Conservation (phyloP, 2,888 invertebrate genomes). For the Yponomeuta malinellus region DNA sequence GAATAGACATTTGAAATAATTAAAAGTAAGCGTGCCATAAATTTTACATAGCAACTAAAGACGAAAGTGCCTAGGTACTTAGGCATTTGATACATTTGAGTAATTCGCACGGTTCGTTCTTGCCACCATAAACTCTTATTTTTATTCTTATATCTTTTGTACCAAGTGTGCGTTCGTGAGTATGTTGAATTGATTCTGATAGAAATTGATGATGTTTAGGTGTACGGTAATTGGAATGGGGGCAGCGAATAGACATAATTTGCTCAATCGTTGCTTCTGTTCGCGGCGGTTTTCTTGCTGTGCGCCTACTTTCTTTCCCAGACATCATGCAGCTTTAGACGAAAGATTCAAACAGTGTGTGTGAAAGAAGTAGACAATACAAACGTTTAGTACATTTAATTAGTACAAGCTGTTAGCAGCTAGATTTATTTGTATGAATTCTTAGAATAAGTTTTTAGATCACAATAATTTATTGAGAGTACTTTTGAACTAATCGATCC, state of each 20-base stretch:
- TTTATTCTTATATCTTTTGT: neutral
- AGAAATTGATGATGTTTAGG: too few species aligned
- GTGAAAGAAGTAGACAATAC: slow-evolving; percentile 20
- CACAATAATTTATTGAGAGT: neutral
- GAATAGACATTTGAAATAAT: too few species aligned
- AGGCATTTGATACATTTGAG: neutral
- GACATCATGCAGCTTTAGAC: neutral
- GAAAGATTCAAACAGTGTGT: slow-evolving; percentile 19
- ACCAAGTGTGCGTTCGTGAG: too few species aligned
- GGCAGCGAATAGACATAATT: too few species aligned
- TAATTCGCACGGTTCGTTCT: neutral
- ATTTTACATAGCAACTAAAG: neutral
- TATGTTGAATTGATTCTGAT: too few species aligned
- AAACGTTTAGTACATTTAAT: slow-evolving; percentile 39
- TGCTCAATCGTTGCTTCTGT: too few species aligned
- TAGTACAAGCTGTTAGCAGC: slow-evolving; percentile 41
- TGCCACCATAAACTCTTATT: neutral
- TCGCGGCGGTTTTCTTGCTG: too few species aligned
- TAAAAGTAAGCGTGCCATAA: neutral
- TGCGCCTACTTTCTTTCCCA: neutral
- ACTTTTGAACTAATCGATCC: neutral
- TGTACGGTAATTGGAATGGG: too few species aligned
- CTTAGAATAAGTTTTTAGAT: slow-evolving; percentile 1
- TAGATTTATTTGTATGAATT: slow-evolving; percentile 7
- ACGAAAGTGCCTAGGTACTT: too few species aligned